Evolutionary conservation across 2,888 invertebrate species (phyloP), one percentile per base, ranked within the genome.

Genomic region (Agrenia bidenticulata): DNA sequence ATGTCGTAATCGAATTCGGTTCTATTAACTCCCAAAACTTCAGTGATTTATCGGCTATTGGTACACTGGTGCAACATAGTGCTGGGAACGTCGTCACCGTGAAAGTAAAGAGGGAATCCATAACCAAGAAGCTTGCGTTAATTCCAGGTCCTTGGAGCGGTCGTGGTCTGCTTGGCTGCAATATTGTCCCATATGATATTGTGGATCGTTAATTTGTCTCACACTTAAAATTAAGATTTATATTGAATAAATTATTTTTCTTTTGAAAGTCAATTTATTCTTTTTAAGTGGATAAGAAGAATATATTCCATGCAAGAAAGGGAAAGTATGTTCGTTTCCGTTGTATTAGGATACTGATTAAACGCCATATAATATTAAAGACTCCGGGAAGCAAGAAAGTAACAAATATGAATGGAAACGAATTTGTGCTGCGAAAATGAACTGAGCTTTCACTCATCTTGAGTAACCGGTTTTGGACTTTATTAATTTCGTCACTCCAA

Each of bases 141-240:
- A 85, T 85, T 13, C 92, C 92, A 0, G 84, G 85, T 72, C 84
- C 84, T 11, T 93, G 92, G 93, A 82, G 82, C 69, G 92, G 92
- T 57, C 86, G 87, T 64, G 91, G 91, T 0, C 80, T 92, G 61
- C 83, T 94, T 37, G 94, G 90, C 1, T 88, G 88, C 78, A 87
- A 85, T 77, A 84, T 89, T 73, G 80, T 86, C 42, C 81, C 82
- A 2, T 63, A 82, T 42, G 83, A 83, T 74, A 69, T 68, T n/a
- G 49, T 67, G 7, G 67, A 67, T 19, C 61, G 64, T 17, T 68
- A 78, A 81, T 5, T 45, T 17, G n/a, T n/a, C n/a, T n/a, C 32
- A 32, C 4, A 11, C 11, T 32, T 32, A 54, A 80, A 81, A 24
- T 53, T 73, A 37, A 54, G 54, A 21, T 54, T 54, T 17, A 13